phyloP scores from a whole-genome alignment of 2,797 vertebrate genomes.

The Limosa lapponica region DNA sequence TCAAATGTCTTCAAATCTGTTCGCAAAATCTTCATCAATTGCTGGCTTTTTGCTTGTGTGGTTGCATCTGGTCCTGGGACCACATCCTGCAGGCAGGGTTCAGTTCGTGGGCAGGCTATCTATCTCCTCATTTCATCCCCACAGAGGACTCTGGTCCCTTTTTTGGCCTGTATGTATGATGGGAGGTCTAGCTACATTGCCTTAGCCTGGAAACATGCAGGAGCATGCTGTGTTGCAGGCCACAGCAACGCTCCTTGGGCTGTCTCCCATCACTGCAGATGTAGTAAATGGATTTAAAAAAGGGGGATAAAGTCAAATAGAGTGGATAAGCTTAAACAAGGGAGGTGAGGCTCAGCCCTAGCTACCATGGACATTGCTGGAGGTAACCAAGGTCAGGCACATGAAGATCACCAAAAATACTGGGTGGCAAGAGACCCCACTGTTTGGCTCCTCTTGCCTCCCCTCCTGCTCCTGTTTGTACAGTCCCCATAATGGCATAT shows the following conservation, averaged over 20 bases:
- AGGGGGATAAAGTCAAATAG: not conserved
- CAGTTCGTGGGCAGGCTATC: not conserved
- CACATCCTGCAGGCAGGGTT: not conserved
- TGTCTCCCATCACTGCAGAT: not conserved
- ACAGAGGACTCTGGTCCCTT: fast-evolving
- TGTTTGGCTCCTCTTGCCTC: not conserved
- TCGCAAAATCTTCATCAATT: not conserved
- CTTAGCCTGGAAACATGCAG: not conserved
- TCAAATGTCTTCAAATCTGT: not conserved
- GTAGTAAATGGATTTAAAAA: not conserved
- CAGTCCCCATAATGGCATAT: not conserved
- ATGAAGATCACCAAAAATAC: not conserved
- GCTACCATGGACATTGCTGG: not conserved
- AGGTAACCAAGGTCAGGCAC: not conserved
- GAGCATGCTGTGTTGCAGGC: not conserved
- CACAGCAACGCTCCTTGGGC: not conserved
- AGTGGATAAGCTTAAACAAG: not conserved
- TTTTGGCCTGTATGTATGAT: not conserved
- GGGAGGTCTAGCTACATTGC: not conserved
- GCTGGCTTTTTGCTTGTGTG: not conserved
- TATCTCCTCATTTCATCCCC: not conserved
- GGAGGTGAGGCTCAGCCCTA: not conserved
- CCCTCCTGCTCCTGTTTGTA: not conserved
- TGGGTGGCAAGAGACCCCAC: not conserved
- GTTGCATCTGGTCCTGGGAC: not conserved